These are phyloP conservation scores for Agapostemon virescens DNA, from an alignment of 2,888 invertebrate genomes.

Conservation along the genomic window DNA sequence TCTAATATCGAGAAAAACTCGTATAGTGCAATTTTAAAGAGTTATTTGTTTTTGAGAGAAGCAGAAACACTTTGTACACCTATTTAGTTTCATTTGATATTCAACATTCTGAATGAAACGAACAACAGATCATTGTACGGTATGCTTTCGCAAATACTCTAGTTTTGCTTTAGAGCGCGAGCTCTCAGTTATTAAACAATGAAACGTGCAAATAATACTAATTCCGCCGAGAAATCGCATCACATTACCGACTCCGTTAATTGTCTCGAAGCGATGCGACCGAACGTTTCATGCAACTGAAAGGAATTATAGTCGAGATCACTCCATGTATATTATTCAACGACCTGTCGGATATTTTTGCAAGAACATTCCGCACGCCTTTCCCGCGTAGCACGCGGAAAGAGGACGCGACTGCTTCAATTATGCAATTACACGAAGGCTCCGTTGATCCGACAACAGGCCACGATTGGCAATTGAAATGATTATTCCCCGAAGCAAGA, in stretches of 20 bases:
- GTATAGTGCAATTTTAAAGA: too few species aligned
- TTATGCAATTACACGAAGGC: slow-evolving; percentile 4
- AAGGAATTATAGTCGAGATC: background rate
- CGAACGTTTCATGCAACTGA: background rate
- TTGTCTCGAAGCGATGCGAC: background rate
- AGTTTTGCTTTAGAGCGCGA: background rate
- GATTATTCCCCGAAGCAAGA: slow-evolving; percentile 19
- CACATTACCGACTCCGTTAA: background rate
- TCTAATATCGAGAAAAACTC: too few species aligned
- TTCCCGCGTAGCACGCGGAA: background rate
- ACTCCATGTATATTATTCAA: too few species aligned
- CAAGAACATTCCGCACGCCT: background rate
- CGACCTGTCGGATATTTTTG: background rate
- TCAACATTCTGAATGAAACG: background rate
- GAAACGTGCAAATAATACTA: background rate
- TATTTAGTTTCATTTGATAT: background rate
- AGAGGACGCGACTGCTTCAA: background rate
- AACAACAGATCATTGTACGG: background rate
- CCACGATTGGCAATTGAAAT: slow-evolving; percentile 41
- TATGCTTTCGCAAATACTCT: background rate
- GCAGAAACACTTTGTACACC: too few species aligned
- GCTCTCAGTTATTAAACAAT: background rate
- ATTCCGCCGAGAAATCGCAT: background rate
- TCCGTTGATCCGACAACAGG: slow-evolving; percentile 20
- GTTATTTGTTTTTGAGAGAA: too few species aligned